Evolutionary conservation across 1,140 invertebrate species (phyloP), one percentile per base, ranked within the genome.

Genomic region (Conus betulinus): DNA sequence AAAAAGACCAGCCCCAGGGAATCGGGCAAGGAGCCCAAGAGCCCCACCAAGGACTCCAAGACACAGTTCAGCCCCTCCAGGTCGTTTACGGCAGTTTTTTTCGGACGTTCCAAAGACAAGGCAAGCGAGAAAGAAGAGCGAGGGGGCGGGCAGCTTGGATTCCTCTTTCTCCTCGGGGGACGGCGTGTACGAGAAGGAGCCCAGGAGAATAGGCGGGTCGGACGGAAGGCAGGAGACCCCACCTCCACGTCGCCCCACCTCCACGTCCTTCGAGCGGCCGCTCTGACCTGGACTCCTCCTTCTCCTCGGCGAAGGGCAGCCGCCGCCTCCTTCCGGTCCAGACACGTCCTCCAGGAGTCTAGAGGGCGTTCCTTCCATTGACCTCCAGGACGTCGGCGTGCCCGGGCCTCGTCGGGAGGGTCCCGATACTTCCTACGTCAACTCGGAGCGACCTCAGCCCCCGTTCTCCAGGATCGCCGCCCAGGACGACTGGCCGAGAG

Each of bases 81-180:
- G 51, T 85, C 84, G 6, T 74, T n/a, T 71, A 27, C 63, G 71
- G 51, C 84, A 85, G 84, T 74, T 85, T 52, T n/a, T n/a, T 85
- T 85, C 39, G 84, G 84, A 25, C 60, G 27, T 20, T 60, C 83
- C 55, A 85, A 85, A 52, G 84, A 85, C 52, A 85, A 74, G 23
- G 57, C 63, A 52, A 74, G 63, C 39, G 84, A 85, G 60, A 81
- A n/a, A 81, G 79, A 81, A 81, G 10, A 67, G 27, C 39, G 71
- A 23, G 25, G 71, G 84, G 15, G 23, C 23, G 17, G 55, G 52
- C 11, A 85, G 27, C 39, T 25, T 74, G 63, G 63, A 74, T 51
- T 74, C 71, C 13, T 74, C 60, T 27, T 85, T 67, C 63, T 74
- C 60, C 7, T 81, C 79, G 13, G 71, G n/a, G 52, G 71, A 71